Evolutionary conservation across 2,113 vertebrate species (phyloP).

Genomic region (Silurus asotus): DNA sequence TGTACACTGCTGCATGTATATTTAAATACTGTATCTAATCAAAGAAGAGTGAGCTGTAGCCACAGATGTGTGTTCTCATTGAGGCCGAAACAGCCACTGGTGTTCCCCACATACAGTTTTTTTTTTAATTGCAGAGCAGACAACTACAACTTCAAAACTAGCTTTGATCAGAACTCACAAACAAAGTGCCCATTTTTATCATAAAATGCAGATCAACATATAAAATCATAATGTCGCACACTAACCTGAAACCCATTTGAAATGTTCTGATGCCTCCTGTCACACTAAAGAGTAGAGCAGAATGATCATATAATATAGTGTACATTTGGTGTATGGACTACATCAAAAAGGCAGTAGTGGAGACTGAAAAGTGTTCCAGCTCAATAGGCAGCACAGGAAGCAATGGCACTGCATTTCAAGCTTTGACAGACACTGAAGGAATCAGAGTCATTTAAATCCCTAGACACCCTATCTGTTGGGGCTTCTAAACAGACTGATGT

Average conservation of each 20-base stretch:
- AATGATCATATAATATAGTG: neutral
- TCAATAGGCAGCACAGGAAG: neutral
- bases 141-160: neutral
- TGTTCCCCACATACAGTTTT: neutral
- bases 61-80: constrained; percentile 14
- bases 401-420: neutral
- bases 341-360: neutral
- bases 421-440: neutral
- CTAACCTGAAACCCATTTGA: neutral
- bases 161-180: neutral
- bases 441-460: neutral
- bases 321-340: neutral
- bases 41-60: constrained; percentile 29
- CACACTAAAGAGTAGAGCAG: neutral
- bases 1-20: constrained; percentile 14
- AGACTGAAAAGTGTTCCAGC: neutral
- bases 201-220: neutral
- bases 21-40: constrained; percentile 37
- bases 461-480: neutral
- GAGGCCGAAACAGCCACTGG: neutral
- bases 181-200: neutral
- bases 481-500: neutral
- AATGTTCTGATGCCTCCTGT: neutral
- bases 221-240: neutral
- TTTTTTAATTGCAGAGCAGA: neutral